These are phyloP conservation scores for Falco concolor DNA, from an alignment of 2,797 vertebrate genomes.

Conservation along the genomic window DNA sequence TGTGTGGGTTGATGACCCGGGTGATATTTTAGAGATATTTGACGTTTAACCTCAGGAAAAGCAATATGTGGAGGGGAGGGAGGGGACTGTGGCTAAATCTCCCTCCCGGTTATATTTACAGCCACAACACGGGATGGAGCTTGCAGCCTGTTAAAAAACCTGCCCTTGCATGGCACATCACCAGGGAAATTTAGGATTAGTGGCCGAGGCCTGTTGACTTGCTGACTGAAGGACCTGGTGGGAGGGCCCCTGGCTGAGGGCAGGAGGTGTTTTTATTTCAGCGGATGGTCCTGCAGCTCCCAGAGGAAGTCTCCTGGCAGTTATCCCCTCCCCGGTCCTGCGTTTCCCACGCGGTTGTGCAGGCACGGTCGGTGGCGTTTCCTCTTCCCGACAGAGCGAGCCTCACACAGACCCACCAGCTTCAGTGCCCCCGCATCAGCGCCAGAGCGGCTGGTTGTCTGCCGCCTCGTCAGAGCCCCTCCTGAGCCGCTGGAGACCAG, in stretches of 20 bases:
- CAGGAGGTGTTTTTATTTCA: not conserved
- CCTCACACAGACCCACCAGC: not conserved
- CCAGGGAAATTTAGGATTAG: constrained; percentile 9
- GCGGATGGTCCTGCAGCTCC: not conserved
- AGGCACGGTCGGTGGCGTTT: accelerated
- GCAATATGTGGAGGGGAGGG: not conserved
- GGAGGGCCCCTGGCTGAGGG: not conserved
- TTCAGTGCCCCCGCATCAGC: accelerated
- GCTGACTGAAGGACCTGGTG: not conserved
- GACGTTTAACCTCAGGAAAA: constrained; percentile 45
- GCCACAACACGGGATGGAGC: not conserved
- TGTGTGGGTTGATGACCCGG: not conserved
- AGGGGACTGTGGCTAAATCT: not conserved
- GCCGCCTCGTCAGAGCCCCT: accelerated
- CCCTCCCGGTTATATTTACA: not conserved
- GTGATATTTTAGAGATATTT: constrained; percentile 45
- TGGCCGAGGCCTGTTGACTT: not conserved
- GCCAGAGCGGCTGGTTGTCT: not conserved
- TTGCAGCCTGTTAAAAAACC: not conserved
- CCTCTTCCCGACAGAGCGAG: not conserved
- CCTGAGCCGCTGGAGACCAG: accelerated
- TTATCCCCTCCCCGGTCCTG: not conserved
- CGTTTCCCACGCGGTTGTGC: not conserved
- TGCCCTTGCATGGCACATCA: not conserved
- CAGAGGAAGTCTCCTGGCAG: not conserved